Conservation (phyloP, 2,888 invertebrate genomes). For the Drosophila differens region DNA sequence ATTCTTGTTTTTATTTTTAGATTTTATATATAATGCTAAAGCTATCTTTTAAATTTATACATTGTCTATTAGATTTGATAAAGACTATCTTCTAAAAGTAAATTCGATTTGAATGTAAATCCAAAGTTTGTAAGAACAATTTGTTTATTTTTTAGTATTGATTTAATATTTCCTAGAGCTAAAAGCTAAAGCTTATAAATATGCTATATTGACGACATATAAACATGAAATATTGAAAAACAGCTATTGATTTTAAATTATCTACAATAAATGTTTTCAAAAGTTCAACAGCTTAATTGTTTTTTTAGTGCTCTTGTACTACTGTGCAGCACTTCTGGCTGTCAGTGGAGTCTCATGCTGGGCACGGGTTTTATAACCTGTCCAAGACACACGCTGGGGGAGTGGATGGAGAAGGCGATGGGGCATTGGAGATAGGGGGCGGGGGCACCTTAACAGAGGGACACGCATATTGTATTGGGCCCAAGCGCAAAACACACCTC, state of each 20-base stretch:
- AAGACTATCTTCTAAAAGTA: too few relatives aligned
- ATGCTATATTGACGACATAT: too few relatives aligned
- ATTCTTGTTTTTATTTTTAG: background rate
- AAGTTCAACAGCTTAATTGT: background rate
- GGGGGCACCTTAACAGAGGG: slow-evolving; percentile 6
- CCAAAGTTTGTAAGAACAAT: too few relatives aligned
- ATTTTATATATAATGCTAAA: background rate
- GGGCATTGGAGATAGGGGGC: background rate
- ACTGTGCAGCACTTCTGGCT: slow-evolving; percentile 59
- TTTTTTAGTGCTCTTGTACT: slow-evolving; percentile 19
- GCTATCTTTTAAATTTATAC: background rate
- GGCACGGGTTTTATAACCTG: slow-evolving; percentile 70
- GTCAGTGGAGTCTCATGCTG: slow-evolving; percentile 63
- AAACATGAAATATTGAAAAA: too few relatives aligned
- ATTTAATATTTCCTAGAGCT: too few relatives aligned
- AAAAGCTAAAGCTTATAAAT: too few relatives aligned
- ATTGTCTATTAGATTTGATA: too few relatives aligned
- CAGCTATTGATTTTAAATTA: background rate
- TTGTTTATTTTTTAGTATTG: too few relatives aligned
- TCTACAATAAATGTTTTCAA: background rate
- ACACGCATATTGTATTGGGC: slow-evolving; percentile 46
- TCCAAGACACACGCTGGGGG: slow-evolving; percentile 33
- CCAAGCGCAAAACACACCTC: slow-evolving; percentile 68
- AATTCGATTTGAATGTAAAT: too few relatives aligned
- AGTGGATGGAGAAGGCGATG: background rate